Conservation (phyloP, 2,888 invertebrate genomes). For the Drosophila anceps region DNA sequence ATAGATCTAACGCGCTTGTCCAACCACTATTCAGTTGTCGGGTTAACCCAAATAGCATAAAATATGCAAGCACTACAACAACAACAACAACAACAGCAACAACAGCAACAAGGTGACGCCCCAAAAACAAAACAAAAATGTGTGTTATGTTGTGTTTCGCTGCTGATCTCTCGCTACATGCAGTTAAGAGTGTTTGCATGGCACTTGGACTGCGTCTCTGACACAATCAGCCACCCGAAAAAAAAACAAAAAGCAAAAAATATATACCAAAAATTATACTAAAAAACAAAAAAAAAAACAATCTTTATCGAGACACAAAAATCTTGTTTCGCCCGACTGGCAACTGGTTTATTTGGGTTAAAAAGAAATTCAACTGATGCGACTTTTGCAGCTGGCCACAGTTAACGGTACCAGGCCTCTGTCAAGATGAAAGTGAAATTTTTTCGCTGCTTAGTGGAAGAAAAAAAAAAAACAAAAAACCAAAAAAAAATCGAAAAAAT, state of each 20-base stretch:
- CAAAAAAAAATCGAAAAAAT: conserved; percentile 8
- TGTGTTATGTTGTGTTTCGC: conserved; percentile 14
- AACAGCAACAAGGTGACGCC: conserved; percentile 40
- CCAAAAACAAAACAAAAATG: conserved; percentile 22
- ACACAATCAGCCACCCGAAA: conserved; percentile 50
- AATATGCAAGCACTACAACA: conserved; percentile 25
- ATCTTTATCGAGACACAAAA: conserved; percentile 45
- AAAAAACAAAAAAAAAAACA: conserved; percentile 10
- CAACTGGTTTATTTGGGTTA: conserved; percentile 81
- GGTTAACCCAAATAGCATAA: conserved; percentile 60
- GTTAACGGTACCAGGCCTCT: conserved; percentile 69
- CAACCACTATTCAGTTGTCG: conserved; percentile 57
- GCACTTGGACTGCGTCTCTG: conserved; percentile 60
- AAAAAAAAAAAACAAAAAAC: conserved; percentile 23
- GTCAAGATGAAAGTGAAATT: conserved; percentile 76
- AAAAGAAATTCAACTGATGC: conserved; percentile 78
- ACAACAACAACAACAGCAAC: background rate
- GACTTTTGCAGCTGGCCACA: conserved; percentile 35
- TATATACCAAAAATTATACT: conserved; percentile 6
- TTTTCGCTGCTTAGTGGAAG: conserved; percentile 39
- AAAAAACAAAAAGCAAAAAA: conserved; percentile 15
- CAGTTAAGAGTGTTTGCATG: conserved; percentile 60
- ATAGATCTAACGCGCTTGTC: conserved; percentile 48
- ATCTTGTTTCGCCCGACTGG: conserved; percentile 57
- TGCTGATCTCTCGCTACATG: conserved; percentile 48